A percentile compares a stretch with the other conserved stretches of the same genome.
These are phyloP conservation scores for Menura novaehollandiae DNA, from an alignment of 2,113 vertebrate species.

Conservation along the genomic window DNA sequence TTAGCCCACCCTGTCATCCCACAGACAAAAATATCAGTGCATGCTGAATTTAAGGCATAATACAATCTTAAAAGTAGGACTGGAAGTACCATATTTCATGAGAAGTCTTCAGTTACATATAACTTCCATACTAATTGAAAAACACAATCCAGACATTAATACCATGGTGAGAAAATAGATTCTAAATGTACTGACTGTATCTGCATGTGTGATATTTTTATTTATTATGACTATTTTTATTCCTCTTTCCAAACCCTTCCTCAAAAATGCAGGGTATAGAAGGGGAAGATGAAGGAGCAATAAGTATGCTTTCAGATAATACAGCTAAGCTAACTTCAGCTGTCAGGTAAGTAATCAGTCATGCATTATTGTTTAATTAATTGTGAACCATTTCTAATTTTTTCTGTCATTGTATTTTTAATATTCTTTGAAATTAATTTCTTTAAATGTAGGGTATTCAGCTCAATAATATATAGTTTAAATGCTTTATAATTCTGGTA, in stretches of 20 bases:
- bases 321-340: constrained; percentile 98
- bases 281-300: constrained; percentile 97
- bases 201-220: neutral
- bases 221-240: neutral
- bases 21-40: neutral
- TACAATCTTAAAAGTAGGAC: neutral
- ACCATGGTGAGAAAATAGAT: neutral
- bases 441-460: neutral
- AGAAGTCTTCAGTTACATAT: neutral
- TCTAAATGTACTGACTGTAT: neutral
- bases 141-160: neutral
- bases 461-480: neutral
- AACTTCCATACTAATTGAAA: neutral
- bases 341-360: constrained; percentile 80
- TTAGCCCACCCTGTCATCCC: neutral
- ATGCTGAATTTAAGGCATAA: neutral
- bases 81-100: neutral
- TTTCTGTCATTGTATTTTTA: neutral
- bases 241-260: neutral
- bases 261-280: constrained; percentile 85
- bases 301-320: constrained; percentile 98
- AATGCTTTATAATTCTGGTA: neutral
- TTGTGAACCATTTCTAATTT: neutral
- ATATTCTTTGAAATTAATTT: neutral
- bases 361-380: neutral